These are phyloP conservation scores for Monarcha castaneiventris DNA, from an alignment of 2,113 vertebrate species.

Conservation along the genomic window DNA sequence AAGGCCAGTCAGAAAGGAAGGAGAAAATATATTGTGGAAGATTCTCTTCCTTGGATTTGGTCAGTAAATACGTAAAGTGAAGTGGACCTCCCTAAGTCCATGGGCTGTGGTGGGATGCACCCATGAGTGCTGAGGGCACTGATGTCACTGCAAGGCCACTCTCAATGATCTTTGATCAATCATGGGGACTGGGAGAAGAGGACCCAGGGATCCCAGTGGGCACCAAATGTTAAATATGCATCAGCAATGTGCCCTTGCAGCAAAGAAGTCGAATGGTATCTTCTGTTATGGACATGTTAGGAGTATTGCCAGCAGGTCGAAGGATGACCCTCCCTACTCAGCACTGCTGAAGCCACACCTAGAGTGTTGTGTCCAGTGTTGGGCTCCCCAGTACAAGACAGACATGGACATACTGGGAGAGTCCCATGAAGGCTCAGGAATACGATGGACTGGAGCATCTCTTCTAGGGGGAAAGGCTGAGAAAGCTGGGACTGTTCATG, in stretches of 20 bases:
- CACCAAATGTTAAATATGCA: not conserved
- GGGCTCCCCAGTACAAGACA: not conserved
- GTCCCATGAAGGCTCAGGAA: not conserved
- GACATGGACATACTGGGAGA: not conserved
- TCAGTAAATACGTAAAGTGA: not conserved
- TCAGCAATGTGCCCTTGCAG: not conserved
- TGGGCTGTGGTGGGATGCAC: not conserved
- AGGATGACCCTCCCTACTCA: not conserved
- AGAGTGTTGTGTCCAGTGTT: not conserved
- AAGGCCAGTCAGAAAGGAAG: not conserved
- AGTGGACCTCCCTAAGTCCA: not conserved
- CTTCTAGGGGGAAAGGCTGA: not conserved
- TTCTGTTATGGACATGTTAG: not conserved
- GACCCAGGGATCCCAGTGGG: not conserved
- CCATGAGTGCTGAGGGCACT: not conserved
- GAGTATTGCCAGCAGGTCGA: fast-evolving
- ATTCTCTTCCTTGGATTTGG: not conserved
- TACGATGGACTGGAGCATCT: not conserved
- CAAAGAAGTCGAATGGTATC: not conserved
- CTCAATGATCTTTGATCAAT: fast-evolving
- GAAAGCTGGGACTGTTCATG: not conserved
- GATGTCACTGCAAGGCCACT: not conserved
- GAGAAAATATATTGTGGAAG: not conserved
- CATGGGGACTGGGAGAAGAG: not conserved
- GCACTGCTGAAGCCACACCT: not conserved